phyloP scores from a whole-genome alignment of 2,888 invertebrate species.

The Caenorhabditis sinica region DNA sequence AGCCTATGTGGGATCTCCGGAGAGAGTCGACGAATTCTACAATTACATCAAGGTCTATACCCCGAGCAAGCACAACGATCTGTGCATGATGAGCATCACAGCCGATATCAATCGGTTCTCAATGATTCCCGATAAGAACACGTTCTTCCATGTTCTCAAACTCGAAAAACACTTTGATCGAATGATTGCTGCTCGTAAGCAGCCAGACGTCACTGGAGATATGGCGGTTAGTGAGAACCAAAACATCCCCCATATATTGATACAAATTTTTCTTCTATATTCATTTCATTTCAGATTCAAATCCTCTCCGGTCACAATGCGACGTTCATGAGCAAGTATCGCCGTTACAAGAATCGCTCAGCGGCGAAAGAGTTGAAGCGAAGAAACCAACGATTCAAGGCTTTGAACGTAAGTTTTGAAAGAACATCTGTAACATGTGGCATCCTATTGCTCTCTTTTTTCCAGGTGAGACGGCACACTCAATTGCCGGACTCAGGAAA shows the following conservation, averaged over 20 bases:
- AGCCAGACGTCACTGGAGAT: slow-evolving; percentile 44
- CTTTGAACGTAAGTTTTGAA: slow-evolving; percentile 45
- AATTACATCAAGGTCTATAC: slow-evolving; percentile 54
- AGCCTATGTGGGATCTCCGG: slow-evolving; percentile 52
- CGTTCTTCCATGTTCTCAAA: slow-evolving; percentile 59
- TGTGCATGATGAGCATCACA: slow-evolving; percentile 63
- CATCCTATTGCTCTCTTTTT: not conserved
- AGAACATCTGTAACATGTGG: slow-evolving; percentile 13
- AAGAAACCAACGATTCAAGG: slow-evolving; percentile 48
- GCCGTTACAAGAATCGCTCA: slow-evolving; percentile 48
- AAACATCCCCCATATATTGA: too few species aligned
- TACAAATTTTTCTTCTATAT: not conserved
- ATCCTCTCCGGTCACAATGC: slow-evolving; percentile 54
- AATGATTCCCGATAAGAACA: slow-evolving; percentile 53
- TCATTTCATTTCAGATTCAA: slow-evolving; percentile 40
- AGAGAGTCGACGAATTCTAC: slow-evolving; percentile 55
- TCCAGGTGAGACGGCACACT: slow-evolving; percentile 48
- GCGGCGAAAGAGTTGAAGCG: slow-evolving; percentile 47
- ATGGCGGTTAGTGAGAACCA: slow-evolving; percentile 40
- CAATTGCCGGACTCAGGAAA: slow-evolving; percentile 29
- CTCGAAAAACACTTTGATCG: slow-evolving; percentile 53
- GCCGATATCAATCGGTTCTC: slow-evolving; percentile 55
- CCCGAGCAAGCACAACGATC: slow-evolving; percentile 48
- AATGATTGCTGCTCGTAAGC: slow-evolving; percentile 44
- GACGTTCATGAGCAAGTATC: slow-evolving; percentile 55